These are phyloP conservation scores for Lasioglossum leucozonium DNA, from an alignment of 2,888 invertebrate genomes.

Conservation along the genomic window DNA sequence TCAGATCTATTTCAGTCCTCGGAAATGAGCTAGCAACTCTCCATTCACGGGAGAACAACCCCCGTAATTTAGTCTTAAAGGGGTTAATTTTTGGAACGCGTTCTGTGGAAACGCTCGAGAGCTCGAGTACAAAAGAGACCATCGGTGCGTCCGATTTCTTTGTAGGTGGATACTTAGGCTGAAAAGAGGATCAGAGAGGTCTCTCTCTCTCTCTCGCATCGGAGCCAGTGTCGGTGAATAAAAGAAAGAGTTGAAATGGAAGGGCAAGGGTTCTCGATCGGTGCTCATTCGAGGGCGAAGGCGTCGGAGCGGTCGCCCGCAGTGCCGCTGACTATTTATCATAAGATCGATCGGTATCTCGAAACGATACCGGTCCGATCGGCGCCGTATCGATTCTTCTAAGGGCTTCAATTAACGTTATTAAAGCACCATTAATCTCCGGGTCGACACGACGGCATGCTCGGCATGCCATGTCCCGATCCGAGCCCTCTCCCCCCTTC, in stretches of 20 bases:
- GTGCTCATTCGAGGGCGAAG: constrained; percentile 68
- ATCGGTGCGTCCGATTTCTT: constrained; percentile 8
- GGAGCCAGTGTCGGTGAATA: constrained; percentile 33
- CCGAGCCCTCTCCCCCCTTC: constrained; percentile 59
- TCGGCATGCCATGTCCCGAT: constrained; percentile 74
- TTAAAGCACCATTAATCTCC: constrained; percentile 84
- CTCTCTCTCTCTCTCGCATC: background rate
- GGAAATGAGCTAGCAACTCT: constrained; percentile 1
- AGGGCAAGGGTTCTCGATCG: constrained; percentile 65
- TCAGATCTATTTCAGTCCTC: constrained; percentile 9
- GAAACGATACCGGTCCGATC: constrained; percentile 80
- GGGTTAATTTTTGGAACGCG: background rate
- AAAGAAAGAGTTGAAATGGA: constrained; percentile 61
- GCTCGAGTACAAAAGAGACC: constrained; percentile 34
- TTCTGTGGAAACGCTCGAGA: constrained; percentile 16
- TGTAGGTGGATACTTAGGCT: constrained; percentile 36
- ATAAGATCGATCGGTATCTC: constrained; percentile 84
- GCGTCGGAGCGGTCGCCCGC: constrained; percentile 83
- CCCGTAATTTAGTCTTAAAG: background rate
- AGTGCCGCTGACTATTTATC: constrained; percentile 84
- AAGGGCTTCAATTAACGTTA: constrained; percentile 84
- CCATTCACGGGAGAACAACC: background rate
- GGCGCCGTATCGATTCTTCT: constrained; percentile 83
- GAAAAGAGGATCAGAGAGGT: constrained; percentile 43
- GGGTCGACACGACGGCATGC: constrained; percentile 77